Conservation (phyloP, 2,888 invertebrate genomes). For the Teinopalpus imperialis region DNA sequence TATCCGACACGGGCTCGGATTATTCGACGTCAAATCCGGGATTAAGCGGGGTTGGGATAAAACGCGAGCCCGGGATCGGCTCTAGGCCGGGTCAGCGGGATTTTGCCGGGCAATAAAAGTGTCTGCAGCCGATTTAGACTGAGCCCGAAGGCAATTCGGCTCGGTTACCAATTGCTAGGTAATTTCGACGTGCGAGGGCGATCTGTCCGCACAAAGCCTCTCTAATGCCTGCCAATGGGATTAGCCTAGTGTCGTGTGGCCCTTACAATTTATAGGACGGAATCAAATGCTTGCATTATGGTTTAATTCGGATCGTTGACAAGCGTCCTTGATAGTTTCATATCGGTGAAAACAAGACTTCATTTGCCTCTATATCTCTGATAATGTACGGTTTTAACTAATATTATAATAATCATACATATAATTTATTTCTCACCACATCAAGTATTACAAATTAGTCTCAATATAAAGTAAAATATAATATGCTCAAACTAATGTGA, state of each 20-base stretch:
- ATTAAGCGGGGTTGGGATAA: slow-evolving; percentile 77
- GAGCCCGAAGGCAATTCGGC: slow-evolving; percentile 76
- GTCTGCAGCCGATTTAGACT: slow-evolving; percentile 82
- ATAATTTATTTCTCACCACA: too few species aligned
- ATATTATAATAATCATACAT: too few species aligned
- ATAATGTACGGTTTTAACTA: too few species aligned
- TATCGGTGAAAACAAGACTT: neutral
- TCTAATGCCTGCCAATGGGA: slow-evolving; percentile 78
- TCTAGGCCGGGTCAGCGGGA: slow-evolving; percentile 76
- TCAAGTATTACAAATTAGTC: too few species aligned
- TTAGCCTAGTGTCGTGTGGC: slow-evolving; percentile 73
- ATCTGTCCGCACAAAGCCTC: slow-evolving; percentile 79
- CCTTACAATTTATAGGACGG: slow-evolving; percentile 74
- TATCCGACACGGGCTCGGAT: slow-evolving; percentile 85
- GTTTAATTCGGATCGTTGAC: slow-evolving; percentile 25
- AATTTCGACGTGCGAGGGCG: slow-evolving; percentile 76
- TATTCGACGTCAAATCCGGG: slow-evolving; percentile 83
- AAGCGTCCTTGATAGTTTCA: slow-evolving; percentile 4
- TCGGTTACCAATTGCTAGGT: slow-evolving; percentile 79
- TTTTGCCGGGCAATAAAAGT: slow-evolving; percentile 81
- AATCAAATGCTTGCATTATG: slow-evolving; percentile 59
- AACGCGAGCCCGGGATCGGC: slow-evolving; percentile 66
- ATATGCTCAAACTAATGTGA: too few species aligned
- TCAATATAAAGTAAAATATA: too few species aligned
- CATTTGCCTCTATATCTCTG: too few species aligned